phyloP scores from a whole-genome alignment of 1,140 invertebrate species.

The Rhagoletis pomonella region DNA sequence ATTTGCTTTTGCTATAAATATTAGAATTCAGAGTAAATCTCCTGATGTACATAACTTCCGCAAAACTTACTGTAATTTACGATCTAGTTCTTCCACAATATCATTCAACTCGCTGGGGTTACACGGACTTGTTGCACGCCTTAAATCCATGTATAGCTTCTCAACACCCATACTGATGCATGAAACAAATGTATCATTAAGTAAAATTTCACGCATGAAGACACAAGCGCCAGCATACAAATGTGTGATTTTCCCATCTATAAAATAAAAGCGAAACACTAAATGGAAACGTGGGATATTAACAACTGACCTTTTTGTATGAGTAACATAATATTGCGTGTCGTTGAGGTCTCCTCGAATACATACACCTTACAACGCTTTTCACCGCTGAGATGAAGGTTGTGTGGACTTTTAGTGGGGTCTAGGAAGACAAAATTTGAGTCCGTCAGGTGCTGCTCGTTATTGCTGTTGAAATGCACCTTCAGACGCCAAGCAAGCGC shows the following conservation, averaged over 20 bases:
- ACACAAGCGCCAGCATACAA: constrained; percentile 51
- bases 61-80: constrained; percentile 15
- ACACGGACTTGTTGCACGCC: not conserved
- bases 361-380: not conserved
- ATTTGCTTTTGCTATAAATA: constrained; percentile 1
- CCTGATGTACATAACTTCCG: not conserved
- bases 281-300: constrained; percentile 9
- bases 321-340: constrained; percentile 14
- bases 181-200: constrained; percentile 51
- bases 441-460: not conserved
- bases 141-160: constrained; percentile 53
- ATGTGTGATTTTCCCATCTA: constrained; percentile 54
- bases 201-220: constrained; percentile 26
- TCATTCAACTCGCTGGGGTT: constrained; percentile 43
- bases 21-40: not conserved
- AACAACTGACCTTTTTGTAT: constrained; percentile 38
- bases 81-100: constrained; percentile 41
- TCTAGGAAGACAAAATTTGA: constrained; percentile 13
- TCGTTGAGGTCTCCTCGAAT: not conserved
- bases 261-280: not conserved
- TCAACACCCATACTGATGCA: constrained; percentile 52
- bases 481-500: constrained; percentile 20
- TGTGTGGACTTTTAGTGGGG: not conserved
- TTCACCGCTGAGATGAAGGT: constrained; percentile 6
- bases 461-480: constrained; percentile 8